Evolutionary conservation across 2,888 invertebrate species (phyloP).

Genomic region (Malthinus seriepunctatus): DNA sequence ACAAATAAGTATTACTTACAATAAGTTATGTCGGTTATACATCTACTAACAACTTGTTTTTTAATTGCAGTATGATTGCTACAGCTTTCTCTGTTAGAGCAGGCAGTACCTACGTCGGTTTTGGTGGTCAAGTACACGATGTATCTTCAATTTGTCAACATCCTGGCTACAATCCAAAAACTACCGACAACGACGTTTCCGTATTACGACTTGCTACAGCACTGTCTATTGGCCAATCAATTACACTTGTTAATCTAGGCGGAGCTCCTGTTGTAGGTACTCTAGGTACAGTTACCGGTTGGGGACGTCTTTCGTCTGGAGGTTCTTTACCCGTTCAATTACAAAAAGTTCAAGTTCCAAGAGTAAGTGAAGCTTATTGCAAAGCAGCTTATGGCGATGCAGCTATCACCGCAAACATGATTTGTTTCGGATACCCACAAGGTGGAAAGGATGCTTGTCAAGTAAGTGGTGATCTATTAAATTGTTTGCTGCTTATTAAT

Average conservation of each 20-base stretch:
- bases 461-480: no score
- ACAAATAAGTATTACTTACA: neutral
- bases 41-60: no score
- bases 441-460: neutral
- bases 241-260: neutral
- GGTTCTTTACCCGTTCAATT: neutral
- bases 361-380: neutral
- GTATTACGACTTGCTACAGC: neutral
- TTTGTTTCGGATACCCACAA: neutral
- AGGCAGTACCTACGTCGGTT: neutral
- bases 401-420: slow-evolving; percentile 14
- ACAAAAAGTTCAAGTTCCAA: neutral
- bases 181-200: slow-evolving; percentile 5
- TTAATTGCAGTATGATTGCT: no score
- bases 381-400: slow-evolving; percentile 36
- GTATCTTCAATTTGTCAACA: neutral
- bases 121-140: neutral
- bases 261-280: neutral
- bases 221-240: neutral
- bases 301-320: neutral
- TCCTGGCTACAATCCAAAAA: neutral
- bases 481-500: no score
- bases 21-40: no score
- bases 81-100: no score
- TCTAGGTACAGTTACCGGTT: neutral